Conservation (phyloP, 2,888 invertebrate species). For the Loripinus fragilis region DNA sequence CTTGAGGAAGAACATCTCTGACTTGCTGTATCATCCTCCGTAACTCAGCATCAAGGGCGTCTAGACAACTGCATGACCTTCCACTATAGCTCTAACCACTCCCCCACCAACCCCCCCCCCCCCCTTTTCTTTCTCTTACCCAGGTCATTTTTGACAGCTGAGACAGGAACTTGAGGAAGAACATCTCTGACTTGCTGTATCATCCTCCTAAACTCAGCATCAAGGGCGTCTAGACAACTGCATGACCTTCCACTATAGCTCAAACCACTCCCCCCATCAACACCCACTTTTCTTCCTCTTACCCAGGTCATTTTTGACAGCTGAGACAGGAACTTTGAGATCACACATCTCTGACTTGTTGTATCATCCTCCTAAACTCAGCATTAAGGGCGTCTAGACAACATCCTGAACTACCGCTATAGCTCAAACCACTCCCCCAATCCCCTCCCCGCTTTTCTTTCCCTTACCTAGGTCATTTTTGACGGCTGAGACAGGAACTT, state of each 20-base stretch:
- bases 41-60: slow-evolving; percentile 58
- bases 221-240: slow-evolving; percentile 51
- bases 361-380: slow-evolving; percentile 85
- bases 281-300: too few species aligned
- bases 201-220: slow-evolving; percentile 83
- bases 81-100: background rate
- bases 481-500: slow-evolving; percentile 90
- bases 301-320: slow-evolving; percentile 89
- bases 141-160: slow-evolving; percentile 89
- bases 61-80: slow-evolving; percentile 35
- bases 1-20: slow-evolving; percentile 91
- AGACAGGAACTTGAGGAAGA: slow-evolving; percentile 90
- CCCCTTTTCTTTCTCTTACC: too few species aligned
- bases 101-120: too few species aligned
- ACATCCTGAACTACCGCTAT: slow-evolving; percentile 21
- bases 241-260: slow-evolving; percentile 2
- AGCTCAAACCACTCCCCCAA: too few species aligned
- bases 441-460: too few species aligned
- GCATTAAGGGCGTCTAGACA: slow-evolving; percentile 55
- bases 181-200: slow-evolving; percentile 90
- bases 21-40: slow-evolving; percentile 88
- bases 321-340: slow-evolving; percentile 90
- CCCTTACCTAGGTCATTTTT: slow-evolving; percentile 88
- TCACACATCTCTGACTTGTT: slow-evolving; percentile 90
- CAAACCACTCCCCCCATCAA: background rate